Evolutionary conservation across 2,888 invertebrate species (phyloP), one percentile per base, ranked within the genome.

Genomic region (Augiades crinisus): DNA sequence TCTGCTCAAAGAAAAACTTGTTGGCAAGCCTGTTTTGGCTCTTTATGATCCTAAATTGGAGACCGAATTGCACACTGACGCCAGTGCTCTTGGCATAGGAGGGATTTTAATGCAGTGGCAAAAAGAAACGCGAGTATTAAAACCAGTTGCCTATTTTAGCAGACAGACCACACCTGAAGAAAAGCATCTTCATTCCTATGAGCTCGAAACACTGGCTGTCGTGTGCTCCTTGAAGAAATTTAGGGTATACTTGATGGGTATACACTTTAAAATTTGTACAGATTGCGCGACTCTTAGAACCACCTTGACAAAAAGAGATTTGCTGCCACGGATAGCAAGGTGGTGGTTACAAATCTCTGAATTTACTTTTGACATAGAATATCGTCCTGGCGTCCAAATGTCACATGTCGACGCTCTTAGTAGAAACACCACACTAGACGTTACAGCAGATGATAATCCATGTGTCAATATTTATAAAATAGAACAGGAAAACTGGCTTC

Each of bases 1-100:
- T 1, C 7, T 5, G 3, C n/a, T 53, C 12, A 53, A 53, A 16
- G 30, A 17, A 7, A 27, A 10, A 3, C 17, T 53, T 6, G 22
- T 37, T 7, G 62, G 13, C 22, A 22, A 5, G 6, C 64, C 62
- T 0, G 58, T 71, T 16, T 53, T 76, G 16, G 57, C 64, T 2
- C 53, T 76, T 3, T 78, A 67, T 50, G 55, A 69, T 31, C 67
- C 64, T 7, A 49, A 50, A 1, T 46, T 54, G 2, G 51, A 45
- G 33, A 67, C 67, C 7, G 67, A 74, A 54, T 40, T 73, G 4
- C 72, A 75, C 47, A 68, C 67, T 2, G 70, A 74, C 56, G 69
- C 70, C 2, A 67, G 66, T 47, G 17, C 53, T 2, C 4, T 56
- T 0, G 72, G 73, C 0, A 58, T 66, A 36, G 72, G 69, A 10